Conservation (phyloP, 2,888 invertebrate species). For the Patella caerulea region DNA sequence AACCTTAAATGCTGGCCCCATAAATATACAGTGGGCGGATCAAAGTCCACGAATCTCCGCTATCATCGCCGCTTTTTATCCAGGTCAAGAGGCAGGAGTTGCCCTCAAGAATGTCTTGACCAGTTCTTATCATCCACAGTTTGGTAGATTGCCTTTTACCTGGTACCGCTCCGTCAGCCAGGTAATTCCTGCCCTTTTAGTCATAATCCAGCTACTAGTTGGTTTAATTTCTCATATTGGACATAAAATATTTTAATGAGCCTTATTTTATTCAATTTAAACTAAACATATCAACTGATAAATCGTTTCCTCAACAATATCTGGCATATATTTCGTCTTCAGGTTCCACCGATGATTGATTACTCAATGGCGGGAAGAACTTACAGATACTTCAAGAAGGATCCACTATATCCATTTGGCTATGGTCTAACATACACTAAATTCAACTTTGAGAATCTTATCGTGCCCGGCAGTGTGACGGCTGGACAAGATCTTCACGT, state of each 20-base stretch:
- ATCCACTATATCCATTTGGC: conserved; percentile 59
- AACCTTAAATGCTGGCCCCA: conserved; percentile 51
- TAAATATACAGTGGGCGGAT: conserved; percentile 48
- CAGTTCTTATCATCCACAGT: conserved; percentile 60
- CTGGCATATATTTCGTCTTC: neutral
- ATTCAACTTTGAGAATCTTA: conserved; percentile 40
- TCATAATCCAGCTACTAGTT: too few relatives aligned
- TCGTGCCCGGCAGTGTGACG: conserved; percentile 23
- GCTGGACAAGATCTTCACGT: conserved; percentile 41
- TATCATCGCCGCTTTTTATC: conserved; percentile 63
- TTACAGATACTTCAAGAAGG: conserved; percentile 51
- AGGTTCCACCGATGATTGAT: conserved; percentile 18
- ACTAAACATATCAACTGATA: too few relatives aligned
- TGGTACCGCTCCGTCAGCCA: conserved; percentile 54
- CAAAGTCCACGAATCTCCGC: conserved; percentile 31
- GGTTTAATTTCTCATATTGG: too few relatives aligned
- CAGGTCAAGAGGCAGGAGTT: conserved; percentile 62
- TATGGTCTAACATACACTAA: conserved; percentile 53
- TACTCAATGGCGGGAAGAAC: conserved; percentile 54
- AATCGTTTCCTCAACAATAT: too few relatives aligned
- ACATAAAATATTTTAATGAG: too few relatives aligned
- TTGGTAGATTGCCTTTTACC: conserved; percentile 62
- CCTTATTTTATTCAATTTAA: too few relatives aligned
- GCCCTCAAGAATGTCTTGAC: conserved; percentile 53
- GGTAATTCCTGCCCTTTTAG: conserved; percentile 13